Evolutionary conservation across 2,113 vertebrate species (phyloP), one percentile per base, ranked within the genome.

Genomic region (Oreotragus oreotragus): DNA sequence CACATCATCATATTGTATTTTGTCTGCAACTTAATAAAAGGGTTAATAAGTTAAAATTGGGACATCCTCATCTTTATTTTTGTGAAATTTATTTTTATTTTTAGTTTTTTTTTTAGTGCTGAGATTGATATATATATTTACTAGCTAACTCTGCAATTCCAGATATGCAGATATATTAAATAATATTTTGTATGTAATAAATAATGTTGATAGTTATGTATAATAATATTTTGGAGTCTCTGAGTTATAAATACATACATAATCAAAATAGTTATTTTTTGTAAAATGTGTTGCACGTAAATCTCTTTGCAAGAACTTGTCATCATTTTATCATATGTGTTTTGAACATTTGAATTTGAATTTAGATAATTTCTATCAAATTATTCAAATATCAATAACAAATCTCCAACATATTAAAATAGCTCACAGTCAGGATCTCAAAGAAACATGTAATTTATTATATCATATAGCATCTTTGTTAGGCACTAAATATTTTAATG

Each of bases 401-500:
- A 85, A 90, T 88, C 16, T 96, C 19, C 30, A 95, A 30, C 7
- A 30, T 58, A 73, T 89, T 92, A 96, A 96, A 85, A 81, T 70
- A 94, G 11, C 14, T 86, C 25, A 8, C 39, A 70, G 11, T 30
- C 16, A 45, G 33, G 19, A 62, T 88, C 47, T 93, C 23, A 96
- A 84, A 79, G 28, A 5, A 91, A 39, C 49, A 66, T 70, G 9
- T 49, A 94, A 91, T 91, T 84, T 92, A 73, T 92, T 62, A 30
- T 2, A 47, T 39, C 0, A 0, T 66, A 70, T 6, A 77, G 4
- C 49, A 36, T 86, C 55, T 92, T 92, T 91, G 28, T 80, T 90
- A 86, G 27, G 5, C 94, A 83, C 79, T 96, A 94, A 81, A 84
- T 94, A 81, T 79, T 94, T 94, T 95, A 62, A 87, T 93, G 13